Conservation (phyloP, 2,797 vertebrate genomes). For the Aphelocoma californica region DNA sequence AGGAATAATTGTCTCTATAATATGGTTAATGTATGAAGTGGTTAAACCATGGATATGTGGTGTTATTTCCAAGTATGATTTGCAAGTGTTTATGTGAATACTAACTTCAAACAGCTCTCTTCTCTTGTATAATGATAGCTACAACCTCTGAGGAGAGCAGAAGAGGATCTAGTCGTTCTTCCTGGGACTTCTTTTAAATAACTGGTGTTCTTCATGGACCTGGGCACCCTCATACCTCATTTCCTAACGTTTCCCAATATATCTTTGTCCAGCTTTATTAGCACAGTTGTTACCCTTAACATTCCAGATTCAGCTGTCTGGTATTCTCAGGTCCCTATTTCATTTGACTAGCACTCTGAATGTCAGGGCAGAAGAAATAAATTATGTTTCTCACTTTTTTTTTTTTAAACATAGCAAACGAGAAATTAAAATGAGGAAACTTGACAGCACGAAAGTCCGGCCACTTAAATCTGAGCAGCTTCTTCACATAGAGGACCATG, state of each 20-base stretch:
- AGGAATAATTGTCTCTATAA: neutral
- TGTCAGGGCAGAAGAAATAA: neutral
- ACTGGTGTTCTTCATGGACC: neutral
- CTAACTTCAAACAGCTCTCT: neutral
- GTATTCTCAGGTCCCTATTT: neutral
- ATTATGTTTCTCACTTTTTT: neutral
- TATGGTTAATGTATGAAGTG: neutral
- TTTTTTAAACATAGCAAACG: conserved; percentile 47
- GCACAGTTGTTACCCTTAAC: neutral
- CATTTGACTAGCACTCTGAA: neutral
- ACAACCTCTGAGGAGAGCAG: neutral
- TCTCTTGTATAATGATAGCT: neutral
- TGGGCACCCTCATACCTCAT: neutral
- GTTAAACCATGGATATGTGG: neutral
- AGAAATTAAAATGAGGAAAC: conserved; percentile 80
- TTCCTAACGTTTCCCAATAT: neutral
- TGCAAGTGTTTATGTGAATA: neutral
- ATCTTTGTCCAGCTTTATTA: neutral
- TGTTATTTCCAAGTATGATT: neutral
- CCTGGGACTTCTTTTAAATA: neutral
- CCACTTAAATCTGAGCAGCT: conserved; percentile 87
- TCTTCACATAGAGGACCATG: conserved; percentile 88
- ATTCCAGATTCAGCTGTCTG: neutral
- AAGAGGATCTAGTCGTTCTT: neutral
- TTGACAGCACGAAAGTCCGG: conserved; percentile 86